phyloP scores from a whole-genome alignment of 2,797 vertebrate genomes.

The Enteromius treurensis region DNA sequence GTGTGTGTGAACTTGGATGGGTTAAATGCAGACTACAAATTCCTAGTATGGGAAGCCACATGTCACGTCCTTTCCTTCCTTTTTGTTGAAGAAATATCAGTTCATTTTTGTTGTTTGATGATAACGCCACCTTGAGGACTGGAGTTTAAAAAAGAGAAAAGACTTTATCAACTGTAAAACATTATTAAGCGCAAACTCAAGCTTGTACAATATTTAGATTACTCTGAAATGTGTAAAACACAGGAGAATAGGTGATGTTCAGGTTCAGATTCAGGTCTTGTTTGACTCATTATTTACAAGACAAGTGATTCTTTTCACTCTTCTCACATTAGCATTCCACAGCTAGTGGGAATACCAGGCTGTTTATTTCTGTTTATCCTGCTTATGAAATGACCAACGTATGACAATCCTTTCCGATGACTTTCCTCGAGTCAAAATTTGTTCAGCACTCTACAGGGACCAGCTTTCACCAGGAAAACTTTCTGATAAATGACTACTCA shows the following conservation, averaged over 20 bases:
- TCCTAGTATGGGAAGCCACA: too few species aligned
- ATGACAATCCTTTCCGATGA: conserved; percentile 24
- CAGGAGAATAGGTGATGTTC: neutral
- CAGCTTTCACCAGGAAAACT: conserved; percentile 12
- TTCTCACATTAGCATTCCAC: neutral
- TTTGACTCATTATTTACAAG: neutral
- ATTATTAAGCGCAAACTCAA: neutral
- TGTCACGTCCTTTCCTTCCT: too few species aligned
- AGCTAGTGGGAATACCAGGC: neutral
- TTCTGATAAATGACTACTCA: conserved; percentile 19
- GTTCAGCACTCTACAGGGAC: conserved; percentile 6
- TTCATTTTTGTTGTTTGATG: neutral
- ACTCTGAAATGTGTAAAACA: neutral
- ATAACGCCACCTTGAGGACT: neutral
- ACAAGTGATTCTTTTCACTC: conserved; percentile 7
- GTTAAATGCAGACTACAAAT: too few species aligned
- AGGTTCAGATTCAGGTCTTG: neutral
- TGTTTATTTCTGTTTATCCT: conserved; percentile 4
- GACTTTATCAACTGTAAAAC: neutral
- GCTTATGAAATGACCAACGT: conserved; percentile 4
- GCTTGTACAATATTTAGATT: neutral
- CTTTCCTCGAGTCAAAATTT: conserved; percentile 4
- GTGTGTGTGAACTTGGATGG: too few species aligned
- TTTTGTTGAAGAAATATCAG: neutral
- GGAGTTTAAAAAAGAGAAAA: neutral